Evolutionary conservation across 2,797 vertebrate genomes (phyloP).

Genomic region (Distichodus sexfasciatus): DNA sequence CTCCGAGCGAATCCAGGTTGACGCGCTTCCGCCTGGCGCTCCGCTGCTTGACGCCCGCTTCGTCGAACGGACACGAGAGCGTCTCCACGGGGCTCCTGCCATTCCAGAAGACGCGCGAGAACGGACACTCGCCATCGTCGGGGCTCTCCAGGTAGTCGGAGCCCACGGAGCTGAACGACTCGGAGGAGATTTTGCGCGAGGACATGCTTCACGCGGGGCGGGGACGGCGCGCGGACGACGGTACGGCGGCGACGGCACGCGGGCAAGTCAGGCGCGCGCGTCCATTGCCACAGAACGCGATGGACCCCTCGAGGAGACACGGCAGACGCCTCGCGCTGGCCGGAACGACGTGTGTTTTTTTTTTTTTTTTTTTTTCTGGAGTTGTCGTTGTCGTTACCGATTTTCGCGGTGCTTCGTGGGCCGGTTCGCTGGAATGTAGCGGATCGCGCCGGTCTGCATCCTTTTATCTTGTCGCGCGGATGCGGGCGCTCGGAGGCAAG

Average conservation of each 20-base stretch:
- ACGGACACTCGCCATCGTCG: conserved; percentile 80
- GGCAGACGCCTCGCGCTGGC: too few relatives aligned
- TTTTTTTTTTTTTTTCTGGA: too few relatives aligned
- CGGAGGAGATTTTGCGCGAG: conserved; percentile 94
- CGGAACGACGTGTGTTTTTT: too few relatives aligned
- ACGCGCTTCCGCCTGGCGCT: conserved; percentile 84
- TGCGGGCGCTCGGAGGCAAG: too few relatives aligned
- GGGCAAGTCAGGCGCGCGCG: conserved; percentile 48
- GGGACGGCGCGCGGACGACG: conserved; percentile 1
- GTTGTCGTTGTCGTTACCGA: too few relatives aligned
- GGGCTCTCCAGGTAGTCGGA: conserved; percentile 93
- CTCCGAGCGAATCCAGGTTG: conserved; percentile 94
- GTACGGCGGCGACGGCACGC: neutral
- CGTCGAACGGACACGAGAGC: conserved; percentile 63
- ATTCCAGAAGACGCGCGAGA: conserved; percentile 86
- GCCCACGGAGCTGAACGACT: conserved; percentile 94
- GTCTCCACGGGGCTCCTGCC: conserved; percentile 82
- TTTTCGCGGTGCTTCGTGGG: too few relatives aligned
- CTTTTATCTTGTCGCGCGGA: too few relatives aligned
- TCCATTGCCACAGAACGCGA: too few relatives aligned
- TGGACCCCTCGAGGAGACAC: too few relatives aligned
- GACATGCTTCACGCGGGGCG: conserved; percentile 65
- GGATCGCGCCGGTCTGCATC: too few relatives aligned
- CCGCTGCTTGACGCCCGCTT: conserved; percentile 67
- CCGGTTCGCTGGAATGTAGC: too few relatives aligned